These are phyloP conservation scores for Scaptomyza polygonia DNA, from an alignment of 2,888 invertebrate genomes.

Conservation along the genomic window DNA sequence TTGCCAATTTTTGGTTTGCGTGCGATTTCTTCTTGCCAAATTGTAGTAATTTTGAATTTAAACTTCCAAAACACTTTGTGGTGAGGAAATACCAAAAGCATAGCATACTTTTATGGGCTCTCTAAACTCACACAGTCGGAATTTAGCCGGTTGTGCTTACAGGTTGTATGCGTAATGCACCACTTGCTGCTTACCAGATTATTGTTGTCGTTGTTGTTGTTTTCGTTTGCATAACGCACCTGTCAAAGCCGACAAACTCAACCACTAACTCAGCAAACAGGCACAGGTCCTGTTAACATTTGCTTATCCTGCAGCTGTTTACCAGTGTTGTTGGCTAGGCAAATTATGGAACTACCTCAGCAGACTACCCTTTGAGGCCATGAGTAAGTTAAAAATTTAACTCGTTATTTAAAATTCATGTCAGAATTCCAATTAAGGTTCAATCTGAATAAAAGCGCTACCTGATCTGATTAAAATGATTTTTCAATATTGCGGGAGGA, in stretches of 20 bases:
- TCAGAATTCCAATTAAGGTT: neutral
- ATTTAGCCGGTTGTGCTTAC: conserved; percentile 29
- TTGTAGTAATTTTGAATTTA: conserved; percentile 43
- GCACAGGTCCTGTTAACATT: conserved; percentile 13
- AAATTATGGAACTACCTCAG: neutral
- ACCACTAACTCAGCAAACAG: conserved; percentile 28
- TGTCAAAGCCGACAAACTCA: conserved; percentile 45
- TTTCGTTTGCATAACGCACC: conserved; percentile 41
- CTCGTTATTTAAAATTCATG: neutral
- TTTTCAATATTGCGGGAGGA: too few relatives aligned
- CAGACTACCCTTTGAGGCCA: neutral
- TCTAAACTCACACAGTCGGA: conserved; percentile 24
- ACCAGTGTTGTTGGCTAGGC: conserved; percentile 13
- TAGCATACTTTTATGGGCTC: conserved; percentile 53
- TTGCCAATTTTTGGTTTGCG: too few relatives aligned
- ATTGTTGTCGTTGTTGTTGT: conserved; percentile 12
- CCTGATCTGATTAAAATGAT: too few relatives aligned
- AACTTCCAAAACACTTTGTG: too few relatives aligned
- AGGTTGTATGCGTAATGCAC: conserved; percentile 33
- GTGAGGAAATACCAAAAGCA: conserved; percentile 8
- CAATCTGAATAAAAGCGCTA: neutral
- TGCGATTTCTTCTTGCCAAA: too few relatives aligned
- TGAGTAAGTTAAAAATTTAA: neutral
- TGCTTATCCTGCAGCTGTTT: neutral
- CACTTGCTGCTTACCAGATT: neutral